A percentile compares a stretch with the other conserved stretches of the same genome.
Conservation (phyloP, 64 coral and sea anemone species). For the Pocillopora damicornis region DNA sequence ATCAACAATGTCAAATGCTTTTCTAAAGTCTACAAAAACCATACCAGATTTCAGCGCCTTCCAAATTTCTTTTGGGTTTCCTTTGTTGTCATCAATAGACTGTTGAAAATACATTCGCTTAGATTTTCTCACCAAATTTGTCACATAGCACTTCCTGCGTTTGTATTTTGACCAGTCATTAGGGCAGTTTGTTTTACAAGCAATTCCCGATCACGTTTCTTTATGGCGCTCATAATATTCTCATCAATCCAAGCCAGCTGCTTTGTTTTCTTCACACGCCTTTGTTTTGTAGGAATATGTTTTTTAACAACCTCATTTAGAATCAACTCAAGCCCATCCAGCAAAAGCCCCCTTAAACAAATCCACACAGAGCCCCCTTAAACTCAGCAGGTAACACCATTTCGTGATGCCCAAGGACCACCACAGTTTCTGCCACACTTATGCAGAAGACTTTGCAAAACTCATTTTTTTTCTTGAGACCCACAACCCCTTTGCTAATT, state of each 20-base stretch:
- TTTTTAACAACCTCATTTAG: constrained; percentile 43
- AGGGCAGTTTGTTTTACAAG: constrained; percentile 33
- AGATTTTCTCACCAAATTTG: constrained; percentile 42
- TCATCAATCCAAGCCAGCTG: constrained; percentile 51
- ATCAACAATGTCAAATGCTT: too few species aligned
- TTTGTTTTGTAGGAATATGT: constrained; percentile 54
- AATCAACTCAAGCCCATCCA: constrained; percentile 34
- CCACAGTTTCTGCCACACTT: constrained; percentile 8
- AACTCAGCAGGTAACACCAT: constrained; percentile 9
- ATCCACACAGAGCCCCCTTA: constrained; percentile 5
- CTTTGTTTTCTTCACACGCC: constrained; percentile 40
- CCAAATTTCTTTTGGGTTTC: too few species aligned
- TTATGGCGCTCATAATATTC: constrained; percentile 32
- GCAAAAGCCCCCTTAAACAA: constrained; percentile 4
- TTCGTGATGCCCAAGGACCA: background rate
- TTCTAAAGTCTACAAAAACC: too few species aligned
- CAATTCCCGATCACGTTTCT: constrained; percentile 50
- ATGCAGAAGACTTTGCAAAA: background rate
- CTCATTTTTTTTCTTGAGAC: background rate
- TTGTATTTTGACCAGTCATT: constrained; percentile 41
- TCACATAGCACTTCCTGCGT: constrained; percentile 38
- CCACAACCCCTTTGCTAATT: background rate
- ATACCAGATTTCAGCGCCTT: too few species aligned
- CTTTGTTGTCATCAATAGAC: background rate
- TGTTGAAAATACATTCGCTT: constrained; percentile 45